Evolutionary conservation across 1,140 invertebrate genomes (phyloP).

Genomic region (Pogonus chalceus): DNA sequence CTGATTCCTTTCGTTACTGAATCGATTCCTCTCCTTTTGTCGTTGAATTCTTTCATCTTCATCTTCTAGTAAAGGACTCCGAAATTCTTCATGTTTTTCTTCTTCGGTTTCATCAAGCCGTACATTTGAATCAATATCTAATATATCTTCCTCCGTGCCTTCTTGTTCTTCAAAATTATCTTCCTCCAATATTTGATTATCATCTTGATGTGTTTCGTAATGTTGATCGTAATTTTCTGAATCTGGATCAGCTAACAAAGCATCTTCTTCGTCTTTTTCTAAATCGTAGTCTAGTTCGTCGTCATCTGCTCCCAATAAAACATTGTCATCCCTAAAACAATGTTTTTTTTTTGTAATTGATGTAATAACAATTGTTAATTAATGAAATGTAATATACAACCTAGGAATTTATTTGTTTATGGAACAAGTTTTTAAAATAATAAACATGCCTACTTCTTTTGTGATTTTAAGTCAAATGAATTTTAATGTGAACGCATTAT

Average conservation of each 20-base stretch:
- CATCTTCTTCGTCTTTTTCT: background rate
- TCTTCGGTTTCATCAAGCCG: background rate
- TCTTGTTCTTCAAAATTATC: background rate
- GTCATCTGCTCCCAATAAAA: background rate
- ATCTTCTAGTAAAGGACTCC: background rate
- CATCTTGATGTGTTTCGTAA: background rate
- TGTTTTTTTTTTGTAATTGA: too few relatives aligned
- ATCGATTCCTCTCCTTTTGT: background rate
- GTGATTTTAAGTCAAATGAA: too few relatives aligned
- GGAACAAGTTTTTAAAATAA: too few relatives aligned
- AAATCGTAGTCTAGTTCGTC: background rate
- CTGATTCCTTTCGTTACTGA: background rate
- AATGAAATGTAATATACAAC: too few relatives aligned
- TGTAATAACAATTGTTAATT: too few relatives aligned
- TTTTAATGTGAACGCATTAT: too few relatives aligned
- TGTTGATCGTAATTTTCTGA: background rate
- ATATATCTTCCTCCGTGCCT: background rate
- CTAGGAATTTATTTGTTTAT: too few relatives aligned
- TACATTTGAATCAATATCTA: background rate
- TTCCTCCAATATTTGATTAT: background rate
- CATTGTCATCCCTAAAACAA: too few relatives aligned
- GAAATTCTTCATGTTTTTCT: background rate
- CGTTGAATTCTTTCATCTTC: background rate
- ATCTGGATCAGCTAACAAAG: background rate
- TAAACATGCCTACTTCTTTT: too few relatives aligned